Evolutionary conservation across 2,888 invertebrate genomes (phyloP), one percentile per base, ranked within the genome.

Genomic region (Schizaphis graminum): DNA sequence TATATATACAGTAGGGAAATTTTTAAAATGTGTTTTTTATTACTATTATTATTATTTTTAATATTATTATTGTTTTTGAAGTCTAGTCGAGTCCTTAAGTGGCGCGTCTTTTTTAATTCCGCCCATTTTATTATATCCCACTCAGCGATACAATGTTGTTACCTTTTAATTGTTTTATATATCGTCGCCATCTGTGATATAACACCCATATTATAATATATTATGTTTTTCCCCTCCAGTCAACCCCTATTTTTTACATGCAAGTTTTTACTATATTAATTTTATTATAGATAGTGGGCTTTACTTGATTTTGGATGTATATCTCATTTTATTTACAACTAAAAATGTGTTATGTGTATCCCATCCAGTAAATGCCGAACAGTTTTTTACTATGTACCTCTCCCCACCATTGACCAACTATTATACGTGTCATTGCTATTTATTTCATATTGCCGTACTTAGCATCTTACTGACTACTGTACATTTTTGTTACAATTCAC

Each of bases 131-230:
- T 61, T 91, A 91, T 91, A 35, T 3, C 57, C 89, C 47, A 24
- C 89, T 28, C 89, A 89, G n/a, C 61, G 47, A 47, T 61, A 77
- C 28, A 35, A 28, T 28, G 53, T 44, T 91, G 84, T 91, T 84
- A 91, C 84, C 84, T 56, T 84, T 84, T 91, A 91, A 84, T 91
- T 91, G 47, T 90, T 91, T 57, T 91, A 56, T 84, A 91, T 67
- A 91, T 91, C 61, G 47, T 61, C 49, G 67, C 67, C 90, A 91
- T 91, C 90, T 91, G 90, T 91, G 90, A 91, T 91, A 89, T 57
- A 67, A 67, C 67, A 77, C 77, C 47, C 53, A 77, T 53, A 77
- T 49, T 88, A 53, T 49, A n/a, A 88, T 88, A n/a, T 47, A 85
- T 77, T 53, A 13, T 91, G 77, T 91, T 91, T 91, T 8, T 49